Percentiles rank a stretch among this genome's conserved stretches.
These are phyloP conservation scores for Pogonus chalceus DNA, from an alignment of 1,140 invertebrate genomes.

Conservation along the genomic window DNA sequence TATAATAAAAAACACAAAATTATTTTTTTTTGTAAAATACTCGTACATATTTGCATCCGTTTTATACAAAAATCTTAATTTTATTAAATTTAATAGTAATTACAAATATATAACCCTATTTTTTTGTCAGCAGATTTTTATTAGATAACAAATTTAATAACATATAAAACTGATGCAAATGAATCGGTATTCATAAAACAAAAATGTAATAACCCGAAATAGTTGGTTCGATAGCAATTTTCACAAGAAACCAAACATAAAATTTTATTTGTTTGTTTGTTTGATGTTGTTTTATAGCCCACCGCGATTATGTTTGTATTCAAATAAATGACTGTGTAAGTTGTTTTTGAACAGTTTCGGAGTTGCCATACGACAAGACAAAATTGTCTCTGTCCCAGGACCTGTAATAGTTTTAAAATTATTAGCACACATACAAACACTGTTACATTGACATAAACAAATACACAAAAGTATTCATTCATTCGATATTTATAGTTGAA, in stretches of 20 bases:
- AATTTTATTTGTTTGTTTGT: neutral
- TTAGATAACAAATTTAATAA: neutral
- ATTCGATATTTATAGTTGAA: too few species aligned
- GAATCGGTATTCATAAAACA: neutral
- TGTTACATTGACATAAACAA: neutral
- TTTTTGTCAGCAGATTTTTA: neutral
- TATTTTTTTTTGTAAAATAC: too few species aligned
- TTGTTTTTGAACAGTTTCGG: neutral
- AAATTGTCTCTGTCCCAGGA: neutral
- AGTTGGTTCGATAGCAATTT: neutral
- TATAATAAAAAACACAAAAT: neutral
- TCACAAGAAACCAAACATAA: neutral
- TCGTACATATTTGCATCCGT: too few species aligned
- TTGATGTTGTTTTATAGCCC: too few species aligned
- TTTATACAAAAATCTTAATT: too few species aligned
- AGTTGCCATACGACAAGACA: neutral
- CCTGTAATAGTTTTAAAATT: slow-evolving; percentile 7
- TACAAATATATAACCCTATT: too few species aligned
- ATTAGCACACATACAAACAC: neutral
- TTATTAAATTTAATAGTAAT: too few species aligned
- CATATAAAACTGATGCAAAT: neutral
- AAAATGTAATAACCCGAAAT: slow-evolving; percentile 3
- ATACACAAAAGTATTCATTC: too few species aligned
- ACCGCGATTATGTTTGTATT: neutral
- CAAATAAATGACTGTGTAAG: neutral